Base-by-base conservation (phyloP, 2,797 vertebrate species). In the Prionace glauca region DNA sequence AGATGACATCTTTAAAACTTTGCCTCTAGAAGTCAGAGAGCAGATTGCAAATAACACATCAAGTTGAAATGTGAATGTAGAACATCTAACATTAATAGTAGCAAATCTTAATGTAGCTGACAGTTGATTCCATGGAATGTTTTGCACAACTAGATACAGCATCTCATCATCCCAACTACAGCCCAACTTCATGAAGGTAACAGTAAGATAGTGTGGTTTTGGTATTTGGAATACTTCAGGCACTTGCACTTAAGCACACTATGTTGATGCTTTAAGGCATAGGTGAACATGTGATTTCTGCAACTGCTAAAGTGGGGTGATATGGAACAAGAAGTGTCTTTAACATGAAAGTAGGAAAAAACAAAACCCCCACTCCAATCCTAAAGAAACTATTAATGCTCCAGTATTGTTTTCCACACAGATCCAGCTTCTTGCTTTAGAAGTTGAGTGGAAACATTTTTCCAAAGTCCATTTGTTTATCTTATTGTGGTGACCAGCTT, bases 1-100 rank as follows among this genome's bases (percentile, higher is more conserved):
- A 50, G 93, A 95, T 29, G 93, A 95, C 24, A 95, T 95, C 56
- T 95, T 77, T 74, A 95, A 95, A 77, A 95, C 93, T 0, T 45
- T 95, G 45, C 93, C 93, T 32, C 71, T 77, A 45, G 71, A 95
- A 20, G 29, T 95, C 45, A 95, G 93, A 36, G 93, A 95, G 93
- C 71, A 95, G 71, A 74, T 95, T 29, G 32, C 71, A 56, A 95
- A 56, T 14, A 72, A 2, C 4, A 14, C 36, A 86, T 95, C 41
- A 77, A 74, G 71, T 71, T 56, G 91, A 95, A 56, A 74, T 22
- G 62, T 92, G 88, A 92, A 62, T 36, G 62, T 36, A 9, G 32
- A 67, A 92, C 2, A 20, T 22, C 16, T 65, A 90, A 62, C 16
- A 65, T 91, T 65, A 67, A 26, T n/a, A 11, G 81, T 24, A 84